Base-by-base conservation (phyloP, 2,888 invertebrate species). In the Allophyes oxyacanthae region DNA sequence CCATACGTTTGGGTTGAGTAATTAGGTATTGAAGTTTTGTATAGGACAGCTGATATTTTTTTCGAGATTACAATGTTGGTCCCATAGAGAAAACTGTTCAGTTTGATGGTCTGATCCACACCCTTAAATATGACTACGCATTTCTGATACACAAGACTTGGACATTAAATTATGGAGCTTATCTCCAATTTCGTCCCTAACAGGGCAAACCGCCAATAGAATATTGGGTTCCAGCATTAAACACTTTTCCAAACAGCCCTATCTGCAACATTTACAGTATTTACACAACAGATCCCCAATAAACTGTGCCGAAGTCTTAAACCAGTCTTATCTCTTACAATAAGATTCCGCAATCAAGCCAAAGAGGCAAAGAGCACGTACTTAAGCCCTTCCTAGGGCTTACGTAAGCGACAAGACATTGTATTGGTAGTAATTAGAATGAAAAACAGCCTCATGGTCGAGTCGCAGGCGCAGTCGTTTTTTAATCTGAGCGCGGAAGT, bases 301-400 rank as follows among this genome's bases (percentile, higher is more conserved):
- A 74, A 72, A 74, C 49, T 52, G 62, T 42, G 51, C 46, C 41
- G 34, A 41, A 48, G 62, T 52, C 60, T 61, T 74, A 74, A 65
- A 74, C 41, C 15, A 61, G 56, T 44, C 65, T 74, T 74, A 74
- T 74, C 73, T 49, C 6, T 28, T 11, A 74, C 69, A 65, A 72
- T 73, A 74, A 72, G 69, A 60, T 69, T 38, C 57, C 54, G 57
- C 34, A 68, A 71, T 74, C 72, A 49, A 52, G 60, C 59, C 61
- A 56, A 70, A 58, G 55, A 60, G 57, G 44, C 34, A 43, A 36
- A 49, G 33, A 28, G 48, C 49, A 58, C 41, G 33, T 64, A 54
- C 37, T 33, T 59, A 58, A 53, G 46, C 46, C 46, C 50, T 48
- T 38, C 52, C 40, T 28, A 28, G 20, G 20, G 20, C 20, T 20